Evolutionary conservation across 1,140 invertebrate genomes (phyloP).

Genomic region (Olivierus martensii): DNA sequence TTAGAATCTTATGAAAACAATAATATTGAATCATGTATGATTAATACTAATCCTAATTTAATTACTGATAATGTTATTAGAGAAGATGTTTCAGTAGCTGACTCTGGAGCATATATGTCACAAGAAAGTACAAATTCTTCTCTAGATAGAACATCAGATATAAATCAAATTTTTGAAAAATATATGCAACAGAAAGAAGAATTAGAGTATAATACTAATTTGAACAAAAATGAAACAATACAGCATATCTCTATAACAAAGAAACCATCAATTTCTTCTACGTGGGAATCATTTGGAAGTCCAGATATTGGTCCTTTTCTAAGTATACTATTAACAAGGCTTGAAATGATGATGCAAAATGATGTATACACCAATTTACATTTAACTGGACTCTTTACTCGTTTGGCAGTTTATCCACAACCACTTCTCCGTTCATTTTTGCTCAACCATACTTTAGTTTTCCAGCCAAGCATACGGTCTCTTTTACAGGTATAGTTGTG

Average conservation of each 20-base stretch:
- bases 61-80: neutral
- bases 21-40: neutral
- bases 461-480: constrained; percentile 79
- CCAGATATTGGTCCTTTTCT: constrained; percentile 57
- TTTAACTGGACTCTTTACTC: constrained; percentile 70
- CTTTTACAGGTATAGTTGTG: constrained; percentile 30
- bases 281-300: constrained; percentile 22
- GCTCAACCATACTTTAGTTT: constrained; percentile 67
- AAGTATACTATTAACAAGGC: constrained; percentile 58
- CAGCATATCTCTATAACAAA: neutral
- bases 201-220: too few species aligned
- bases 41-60: neutral
- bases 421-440: constrained; percentile 73
- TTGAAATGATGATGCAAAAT: constrained; percentile 72
- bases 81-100: too few species aligned
- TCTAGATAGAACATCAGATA: too few species aligned
- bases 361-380: constrained; percentile 75
- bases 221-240: too few species aligned
- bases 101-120: too few species aligned
- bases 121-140: too few species aligned
- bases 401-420: constrained; percentile 73
- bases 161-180: too few species aligned
- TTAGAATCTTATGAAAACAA: constrained; percentile 10
- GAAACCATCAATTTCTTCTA: constrained; percentile 26
- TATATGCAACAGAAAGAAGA: too few species aligned